phyloP scores from a whole-genome alignment of 2,888 invertebrate species.

The Andrena praecox region DNA sequence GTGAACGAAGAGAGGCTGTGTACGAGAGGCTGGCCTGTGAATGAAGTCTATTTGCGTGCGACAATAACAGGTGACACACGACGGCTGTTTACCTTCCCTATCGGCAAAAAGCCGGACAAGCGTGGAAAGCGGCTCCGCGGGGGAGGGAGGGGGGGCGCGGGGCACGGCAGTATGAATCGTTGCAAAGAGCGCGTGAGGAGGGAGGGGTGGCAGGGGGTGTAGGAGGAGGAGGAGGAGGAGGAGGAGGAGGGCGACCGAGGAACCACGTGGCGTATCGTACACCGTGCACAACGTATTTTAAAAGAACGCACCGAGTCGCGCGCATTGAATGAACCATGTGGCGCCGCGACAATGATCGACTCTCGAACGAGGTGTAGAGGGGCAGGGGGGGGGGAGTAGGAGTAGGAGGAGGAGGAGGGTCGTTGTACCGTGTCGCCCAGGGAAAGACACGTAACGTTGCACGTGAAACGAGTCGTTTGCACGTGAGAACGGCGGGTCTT shows the following conservation, averaged over 20 bases:
- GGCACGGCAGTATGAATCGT: conserved; percentile 38
- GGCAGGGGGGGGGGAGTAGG: no score
- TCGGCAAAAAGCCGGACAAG: conserved; percentile 69
- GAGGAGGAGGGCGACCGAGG: conserved; percentile 1
- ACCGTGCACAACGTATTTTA: conserved; percentile 36
- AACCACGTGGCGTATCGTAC: conserved; percentile 43
- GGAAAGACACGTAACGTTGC: conserved; percentile 22
- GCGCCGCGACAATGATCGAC: conserved; percentile 29
- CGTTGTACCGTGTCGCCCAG: conserved; percentile 26
- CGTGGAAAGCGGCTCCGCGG: conserved; percentile 51
- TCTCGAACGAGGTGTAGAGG: conserved; percentile 11
- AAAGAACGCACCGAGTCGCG: conserved; percentile 31
- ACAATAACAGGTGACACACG: conserved; percentile 81
- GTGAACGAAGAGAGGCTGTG: conserved; percentile 30
- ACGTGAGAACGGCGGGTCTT: neutral
- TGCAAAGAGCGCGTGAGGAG: conserved; percentile 25
- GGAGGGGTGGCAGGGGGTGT: conserved; percentile 64
- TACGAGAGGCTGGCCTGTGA: conserved; percentile 72
- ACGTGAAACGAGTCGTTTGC: conserved; percentile 23
- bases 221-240: conserved; percentile 52
- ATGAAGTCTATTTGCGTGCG: conserved; percentile 80
- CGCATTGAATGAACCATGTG: conserved; percentile 25
- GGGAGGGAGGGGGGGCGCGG: conserved; percentile 28
- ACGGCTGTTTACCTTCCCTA: conserved; percentile 77
- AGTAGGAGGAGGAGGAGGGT: neutral